Percentiles rank a stretch among this genome's conserved stretches.
Evolutionary conservation across 2,113 vertebrate genomes (phyloP).

Genomic region (Trematocara macrostoma): DNA sequence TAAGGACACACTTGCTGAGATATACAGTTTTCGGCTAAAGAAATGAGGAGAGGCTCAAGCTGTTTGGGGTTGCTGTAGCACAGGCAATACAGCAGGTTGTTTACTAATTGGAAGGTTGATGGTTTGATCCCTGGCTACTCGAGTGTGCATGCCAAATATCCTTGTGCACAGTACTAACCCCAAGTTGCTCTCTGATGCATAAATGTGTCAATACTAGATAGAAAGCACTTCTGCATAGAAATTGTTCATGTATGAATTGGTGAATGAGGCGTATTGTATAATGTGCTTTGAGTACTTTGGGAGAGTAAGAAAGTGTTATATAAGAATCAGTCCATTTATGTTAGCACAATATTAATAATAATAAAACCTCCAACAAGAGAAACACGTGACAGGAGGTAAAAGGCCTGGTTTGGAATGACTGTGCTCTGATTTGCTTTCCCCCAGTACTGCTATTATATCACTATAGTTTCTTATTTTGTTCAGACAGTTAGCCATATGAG

Average conservation of each 20-base stretch:
- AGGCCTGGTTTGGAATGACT: neutral
- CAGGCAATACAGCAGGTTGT: neutral
- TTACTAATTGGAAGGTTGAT: neutral
- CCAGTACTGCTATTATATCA: neutral
- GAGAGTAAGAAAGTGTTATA: neutral
- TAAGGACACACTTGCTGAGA: neutral
- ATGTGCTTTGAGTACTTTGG: neutral
- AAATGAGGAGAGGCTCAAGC: neutral
- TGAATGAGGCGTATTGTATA: neutral
- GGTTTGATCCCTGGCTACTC: neutral
- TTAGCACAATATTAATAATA: neutral
- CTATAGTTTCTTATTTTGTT: neutral
- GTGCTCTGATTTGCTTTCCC: neutral
- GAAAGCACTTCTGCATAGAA: neutral
- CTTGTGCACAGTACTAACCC: neutral
- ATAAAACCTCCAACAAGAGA: neutral
- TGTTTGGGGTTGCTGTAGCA: neutral
- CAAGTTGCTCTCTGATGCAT: neutral
- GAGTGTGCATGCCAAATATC: neutral
- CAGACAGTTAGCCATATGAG: neutral
- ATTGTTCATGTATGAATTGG: neutral
- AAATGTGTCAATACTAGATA: neutral
- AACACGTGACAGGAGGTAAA: neutral
- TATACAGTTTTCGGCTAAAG: neutral
- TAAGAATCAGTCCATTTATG: neutral